phyloP scores from a whole-genome alignment of 2,888 invertebrate species.

The Drosophila neotestacea region DNA sequence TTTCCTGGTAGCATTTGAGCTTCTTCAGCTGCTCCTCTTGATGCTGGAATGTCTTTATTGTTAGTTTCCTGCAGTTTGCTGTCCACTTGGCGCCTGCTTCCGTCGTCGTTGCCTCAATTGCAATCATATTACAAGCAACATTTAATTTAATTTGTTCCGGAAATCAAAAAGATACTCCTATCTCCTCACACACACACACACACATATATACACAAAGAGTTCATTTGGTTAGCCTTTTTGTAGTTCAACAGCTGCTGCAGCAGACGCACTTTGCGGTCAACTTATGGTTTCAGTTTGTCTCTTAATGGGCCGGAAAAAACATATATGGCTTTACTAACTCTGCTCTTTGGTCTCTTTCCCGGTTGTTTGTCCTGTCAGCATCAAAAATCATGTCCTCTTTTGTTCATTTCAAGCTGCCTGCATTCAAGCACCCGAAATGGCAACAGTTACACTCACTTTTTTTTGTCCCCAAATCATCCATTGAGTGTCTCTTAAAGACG shows the following conservation, averaged over 20 bases:
- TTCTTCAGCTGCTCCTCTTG: conserved; percentile 17
- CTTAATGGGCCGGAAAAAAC: conserved; percentile 62
- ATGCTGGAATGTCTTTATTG: conserved; percentile 61
- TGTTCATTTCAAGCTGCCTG: conserved; percentile 20
- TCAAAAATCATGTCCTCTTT: conserved; percentile 30
- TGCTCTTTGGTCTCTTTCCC: conserved; percentile 4
- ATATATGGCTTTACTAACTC: conserved; percentile 36
- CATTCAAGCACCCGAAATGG: conserved; percentile 24
- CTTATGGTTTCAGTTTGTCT: conserved; percentile 48
- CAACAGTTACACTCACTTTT: conserved; percentile 14
- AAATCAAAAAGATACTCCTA: conserved; percentile 64
- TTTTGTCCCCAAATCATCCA: not conserved
- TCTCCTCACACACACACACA: not conserved
- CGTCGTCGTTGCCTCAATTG: conserved; percentile 54
- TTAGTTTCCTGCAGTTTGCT: conserved; percentile 68
- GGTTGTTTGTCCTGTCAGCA: conserved; percentile 46
- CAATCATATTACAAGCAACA: conserved; percentile 78
- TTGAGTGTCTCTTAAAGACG: conserved; percentile 32
- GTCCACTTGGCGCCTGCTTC: conserved; percentile 49
- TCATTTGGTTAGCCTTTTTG: conserved; percentile 31
- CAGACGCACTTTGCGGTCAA: conserved; percentile 49
- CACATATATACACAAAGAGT: conserved; percentile 3
- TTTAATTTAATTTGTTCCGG: conserved; percentile 77
- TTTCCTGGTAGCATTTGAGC: conserved; percentile 42
- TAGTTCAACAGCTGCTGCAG: conserved; percentile 24